Conservation (phyloP, 1,140 invertebrate species). For the Aphis gossypii region DNA sequence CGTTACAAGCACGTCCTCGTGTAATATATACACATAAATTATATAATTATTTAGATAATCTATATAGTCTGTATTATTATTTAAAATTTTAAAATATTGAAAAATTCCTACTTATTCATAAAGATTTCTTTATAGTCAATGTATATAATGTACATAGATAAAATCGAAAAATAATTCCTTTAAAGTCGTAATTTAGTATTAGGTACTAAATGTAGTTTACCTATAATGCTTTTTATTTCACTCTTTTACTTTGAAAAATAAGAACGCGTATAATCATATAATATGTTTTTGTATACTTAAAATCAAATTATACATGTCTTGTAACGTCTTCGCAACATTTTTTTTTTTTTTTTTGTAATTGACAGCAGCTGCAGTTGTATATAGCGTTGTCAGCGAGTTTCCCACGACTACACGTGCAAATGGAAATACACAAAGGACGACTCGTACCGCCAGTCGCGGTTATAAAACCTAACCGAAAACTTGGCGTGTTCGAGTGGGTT, state of each 20-base stretch:
- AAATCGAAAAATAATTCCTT: not conserved
- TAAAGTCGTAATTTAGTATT: not conserved
- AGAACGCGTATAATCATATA: not conserved
- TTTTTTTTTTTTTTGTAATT: not conserved
- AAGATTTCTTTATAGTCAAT: not conserved
- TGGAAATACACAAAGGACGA: not conserved
- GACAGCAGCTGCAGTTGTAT: not conserved
- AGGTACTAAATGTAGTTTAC: not conserved
- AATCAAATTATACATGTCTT: not conserved
- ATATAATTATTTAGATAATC: not conserved
- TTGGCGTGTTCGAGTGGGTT: not conserved
- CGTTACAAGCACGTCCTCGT: not conserved
- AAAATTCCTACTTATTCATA: not conserved
- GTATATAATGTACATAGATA: not conserved
- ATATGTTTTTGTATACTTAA: not conserved
- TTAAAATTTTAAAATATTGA: not conserved
- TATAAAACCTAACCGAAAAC: not conserved
- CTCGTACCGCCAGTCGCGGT: not conserved
- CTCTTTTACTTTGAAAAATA: not conserved
- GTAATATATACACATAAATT: not conserved
- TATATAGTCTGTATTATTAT: not conserved
- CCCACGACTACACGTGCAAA: constrained; percentile 37
- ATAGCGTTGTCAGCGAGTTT: not conserved
- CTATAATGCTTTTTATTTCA: not conserved
- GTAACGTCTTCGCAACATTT: not conserved